Percentiles rank a stretch among this genome's conserved stretches.
Conservation (phyloP, 2,797 vertebrate species). For the Brachyrhaphis roseni region DNA sequence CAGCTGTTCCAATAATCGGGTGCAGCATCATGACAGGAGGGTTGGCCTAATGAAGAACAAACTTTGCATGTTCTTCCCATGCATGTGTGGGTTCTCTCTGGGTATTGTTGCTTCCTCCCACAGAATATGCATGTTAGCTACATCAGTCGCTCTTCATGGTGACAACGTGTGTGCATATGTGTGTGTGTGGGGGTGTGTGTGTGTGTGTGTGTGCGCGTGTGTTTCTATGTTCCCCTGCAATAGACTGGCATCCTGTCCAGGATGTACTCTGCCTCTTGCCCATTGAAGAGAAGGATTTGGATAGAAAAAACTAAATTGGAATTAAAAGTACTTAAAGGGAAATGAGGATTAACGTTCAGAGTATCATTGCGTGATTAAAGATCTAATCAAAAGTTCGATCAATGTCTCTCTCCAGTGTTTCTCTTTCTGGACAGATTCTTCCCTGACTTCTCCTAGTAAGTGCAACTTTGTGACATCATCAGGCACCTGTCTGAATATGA, state of each 20-base stretch:
- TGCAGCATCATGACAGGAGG: too few relatives aligned
- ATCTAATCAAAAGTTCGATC: background rate
- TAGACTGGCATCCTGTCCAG: background rate
- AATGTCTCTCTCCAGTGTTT: background rate
- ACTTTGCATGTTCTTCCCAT: background rate
- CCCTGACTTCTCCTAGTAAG: background rate
- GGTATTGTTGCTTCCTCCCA: background rate
- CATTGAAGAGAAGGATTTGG: background rate
- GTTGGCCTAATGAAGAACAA: background rate
- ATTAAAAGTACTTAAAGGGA: background rate
- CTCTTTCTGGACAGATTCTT: background rate
- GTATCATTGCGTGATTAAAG: background rate
- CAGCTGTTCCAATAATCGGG: too few relatives aligned
- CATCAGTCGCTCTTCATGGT: background rate
- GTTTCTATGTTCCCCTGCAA: background rate
- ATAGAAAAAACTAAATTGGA: background rate
- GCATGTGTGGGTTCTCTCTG: background rate
- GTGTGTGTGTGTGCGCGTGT: background rate
- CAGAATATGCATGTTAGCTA: background rate
- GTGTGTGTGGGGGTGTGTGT: background rate
- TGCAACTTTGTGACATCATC: background rate
- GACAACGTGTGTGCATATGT: too few relatives aligned
- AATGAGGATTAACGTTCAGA: background rate
- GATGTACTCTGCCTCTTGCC: background rate
- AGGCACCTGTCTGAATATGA: background rate